Base-by-base conservation (phyloP, 2,113 vertebrate genomes). In the Rhadina sibilatrix region DNA sequence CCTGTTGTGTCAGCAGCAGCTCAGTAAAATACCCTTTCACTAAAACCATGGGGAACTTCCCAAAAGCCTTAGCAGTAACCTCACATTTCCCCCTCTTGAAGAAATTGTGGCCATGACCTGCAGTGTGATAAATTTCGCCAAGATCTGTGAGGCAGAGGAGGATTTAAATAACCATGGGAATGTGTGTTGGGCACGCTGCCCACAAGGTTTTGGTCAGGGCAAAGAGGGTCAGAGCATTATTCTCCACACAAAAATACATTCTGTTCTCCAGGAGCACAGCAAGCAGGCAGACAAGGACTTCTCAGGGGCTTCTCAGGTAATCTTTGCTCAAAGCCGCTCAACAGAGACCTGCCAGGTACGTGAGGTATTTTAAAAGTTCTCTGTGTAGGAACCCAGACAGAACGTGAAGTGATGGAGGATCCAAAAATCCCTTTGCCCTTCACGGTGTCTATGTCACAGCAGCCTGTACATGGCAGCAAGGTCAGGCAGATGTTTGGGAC, bases 391-490 rank as follows among this genome's bases (percentile, higher is more conserved):
- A 5, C 16, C 5, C 31, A 24, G 31, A 33, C 0, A 9, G 54
- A 68, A 21, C 0, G 1, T 1, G 38, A 79, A 60, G 61, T 0
- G 12, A 1, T 38, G 27, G 10, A 83, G 56, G 17, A 47, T 14
- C 30, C 52, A n/a, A 70, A 70, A 15, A 23, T 42, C 22, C 18
- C 38, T 70, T 23, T 57, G 10, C 15, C 27, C 27, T 38, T 71
- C 37, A 5, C 15, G 19, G 35, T 4, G 37, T 17, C 60, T 1
- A 0, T 8, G 50, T 22, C 20, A 37, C 38, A 11, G 35, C 21
- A 60, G 68, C 15, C 31, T 38, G 20, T 3, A 19, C 0, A 0
- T 3, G 6, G 20, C 52, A 54, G 15, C 1, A 3, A 56, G 40
- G 7, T 11, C 19, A 70, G 56, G 46, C 37, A 57, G 50, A 20